phyloP scores from a whole-genome alignment of 2,797 vertebrate genomes.

The Enteromius argenteus region DNA sequence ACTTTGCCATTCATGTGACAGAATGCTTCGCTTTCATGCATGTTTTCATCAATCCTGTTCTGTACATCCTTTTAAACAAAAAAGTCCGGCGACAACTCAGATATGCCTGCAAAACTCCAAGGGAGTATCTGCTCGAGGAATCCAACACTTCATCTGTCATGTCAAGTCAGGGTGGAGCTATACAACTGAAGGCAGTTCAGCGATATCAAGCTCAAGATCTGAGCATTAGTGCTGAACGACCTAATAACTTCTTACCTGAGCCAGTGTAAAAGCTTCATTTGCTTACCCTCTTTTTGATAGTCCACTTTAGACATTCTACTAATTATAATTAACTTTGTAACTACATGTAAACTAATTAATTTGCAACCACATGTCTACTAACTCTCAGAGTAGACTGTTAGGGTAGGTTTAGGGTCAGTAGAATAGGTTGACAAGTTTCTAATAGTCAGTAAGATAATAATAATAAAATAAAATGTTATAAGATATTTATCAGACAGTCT shows the following conservation, averaged over 20 bases:
- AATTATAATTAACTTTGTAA: too few relatives aligned
- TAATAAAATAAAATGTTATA: too few relatives aligned
- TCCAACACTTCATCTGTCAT: constrained; percentile 48
- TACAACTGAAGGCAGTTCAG: constrained; percentile 50
- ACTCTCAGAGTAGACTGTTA: too few relatives aligned
- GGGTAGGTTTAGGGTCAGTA: too few relatives aligned
- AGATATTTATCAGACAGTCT: too few relatives aligned
- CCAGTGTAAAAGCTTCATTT: constrained; percentile 1
- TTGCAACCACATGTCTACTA: too few relatives aligned
- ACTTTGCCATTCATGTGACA: constrained; percentile 75
- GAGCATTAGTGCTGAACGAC: constrained; percentile 23
- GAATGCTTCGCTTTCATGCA: constrained; percentile 80
- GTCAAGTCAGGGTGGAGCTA: not conserved
- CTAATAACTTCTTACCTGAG: constrained; percentile 35
- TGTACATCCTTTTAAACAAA: constrained; percentile 74
- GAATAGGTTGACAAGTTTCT: too few relatives aligned
- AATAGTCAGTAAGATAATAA: too few relatives aligned
- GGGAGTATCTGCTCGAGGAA: constrained; percentile 54
- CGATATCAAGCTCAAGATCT: not conserved
- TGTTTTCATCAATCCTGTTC: constrained; percentile 76
- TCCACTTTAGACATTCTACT: too few relatives aligned
- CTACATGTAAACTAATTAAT: too few relatives aligned
- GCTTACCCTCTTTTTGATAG: too few relatives aligned
- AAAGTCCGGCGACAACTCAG: constrained; percentile 65
- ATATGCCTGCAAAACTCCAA: constrained; percentile 1